Evolutionary conservation across 2,888 invertebrate species (phyloP).

Genomic region (Cyrtodaria siliqua): DNA sequence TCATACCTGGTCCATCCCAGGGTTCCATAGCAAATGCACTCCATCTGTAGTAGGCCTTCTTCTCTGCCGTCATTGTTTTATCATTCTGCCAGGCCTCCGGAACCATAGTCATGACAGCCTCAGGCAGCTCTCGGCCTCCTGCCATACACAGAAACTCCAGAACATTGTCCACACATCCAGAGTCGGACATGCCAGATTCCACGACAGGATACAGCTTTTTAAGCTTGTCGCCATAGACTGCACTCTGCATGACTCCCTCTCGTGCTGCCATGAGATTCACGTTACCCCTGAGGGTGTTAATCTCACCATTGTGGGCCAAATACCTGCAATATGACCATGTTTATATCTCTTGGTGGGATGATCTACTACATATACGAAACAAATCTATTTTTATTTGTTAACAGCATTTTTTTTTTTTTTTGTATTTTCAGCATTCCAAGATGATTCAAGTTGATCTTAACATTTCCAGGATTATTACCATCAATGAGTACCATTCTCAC

Average conservation of each 20-base stretch:
- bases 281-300: slow-evolving; percentile 99
- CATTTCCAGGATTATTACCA: too few relatives aligned
- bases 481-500: too few relatives aligned
- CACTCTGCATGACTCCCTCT: slow-evolving; percentile 98
- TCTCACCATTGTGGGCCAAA: slow-evolving; percentile 99
- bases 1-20: slow-evolving; percentile 94
- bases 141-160: slow-evolving; percentile 98
- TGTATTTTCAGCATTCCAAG: too few relatives aligned
- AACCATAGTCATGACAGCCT: slow-evolving; percentile 99
- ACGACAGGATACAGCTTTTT: slow-evolving; percentile 98
- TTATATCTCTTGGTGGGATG: too few relatives aligned
- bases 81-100: slow-evolving; percentile 99
- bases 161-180: slow-evolving; percentile 98
- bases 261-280: slow-evolving; percentile 99
- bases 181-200: slow-evolving; percentile 98
- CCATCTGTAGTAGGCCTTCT: slow-evolving; percentile 98
- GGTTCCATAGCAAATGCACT: slow-evolving; percentile 99
- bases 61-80: slow-evolving; percentile 95
- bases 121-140: slow-evolving; percentile 95
- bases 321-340: too few relatives aligned
- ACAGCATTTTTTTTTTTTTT: too few relatives aligned
- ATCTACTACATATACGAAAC: too few relatives aligned
- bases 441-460: too few relatives aligned
- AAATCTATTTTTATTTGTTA: too few relatives aligned
- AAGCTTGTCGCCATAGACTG: slow-evolving; percentile 93